Evolutionary conservation across 2,888 invertebrate species (phyloP), one percentile per base, ranked within the genome.

Genomic region (Trissonchulus latispiculum): DNA sequence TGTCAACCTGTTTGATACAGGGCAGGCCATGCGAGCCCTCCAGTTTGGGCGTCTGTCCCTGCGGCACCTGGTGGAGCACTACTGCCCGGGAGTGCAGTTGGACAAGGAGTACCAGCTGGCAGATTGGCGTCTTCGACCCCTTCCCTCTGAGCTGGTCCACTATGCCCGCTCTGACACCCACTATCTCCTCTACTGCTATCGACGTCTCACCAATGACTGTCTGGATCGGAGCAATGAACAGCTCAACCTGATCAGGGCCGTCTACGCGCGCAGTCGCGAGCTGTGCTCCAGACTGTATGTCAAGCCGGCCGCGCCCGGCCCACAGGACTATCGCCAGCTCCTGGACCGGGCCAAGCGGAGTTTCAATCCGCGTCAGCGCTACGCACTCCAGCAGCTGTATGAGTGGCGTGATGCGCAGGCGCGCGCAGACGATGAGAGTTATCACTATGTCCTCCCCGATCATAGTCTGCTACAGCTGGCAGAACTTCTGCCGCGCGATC

Each of bases 91-190:
- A 64, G 86, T 94, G 32, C 86, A 89, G 74, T 88, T 91, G 0
- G 90, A 97, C 81, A 99, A 99, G 84, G 89, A 90, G 76, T 93
- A 90, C 83, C 97, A 96, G 83, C 84, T 94, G 74, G 95, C 96
- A 0, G 95, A 96, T 84, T 96, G 95, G 95, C 88, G 95, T 76
- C 90, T 93, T 75, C 87, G 91, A 62, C 97, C 97, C 0, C 84
- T 97, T 64, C 91, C 94, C 0, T 87, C 87, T 1, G 90, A 91
- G 81, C 86, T 95, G 78, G 84, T 91, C 15, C 80, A 83, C 61
- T 99, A 99, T 84, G 97, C 97, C 0, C 87, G 95, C 28, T 89
- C 89, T 82, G 97, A 99, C 84, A 97, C 97, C 0, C 97, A 96
- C 85, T 95, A 92, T 83, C 86, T 99, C 75, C 87, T 96, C 1